A percentile compares a stretch with the other conserved stretches of the same genome.
phyloP scores from a whole-genome alignment of 2,797 vertebrate species.

The Zalophus californianus region DNA sequence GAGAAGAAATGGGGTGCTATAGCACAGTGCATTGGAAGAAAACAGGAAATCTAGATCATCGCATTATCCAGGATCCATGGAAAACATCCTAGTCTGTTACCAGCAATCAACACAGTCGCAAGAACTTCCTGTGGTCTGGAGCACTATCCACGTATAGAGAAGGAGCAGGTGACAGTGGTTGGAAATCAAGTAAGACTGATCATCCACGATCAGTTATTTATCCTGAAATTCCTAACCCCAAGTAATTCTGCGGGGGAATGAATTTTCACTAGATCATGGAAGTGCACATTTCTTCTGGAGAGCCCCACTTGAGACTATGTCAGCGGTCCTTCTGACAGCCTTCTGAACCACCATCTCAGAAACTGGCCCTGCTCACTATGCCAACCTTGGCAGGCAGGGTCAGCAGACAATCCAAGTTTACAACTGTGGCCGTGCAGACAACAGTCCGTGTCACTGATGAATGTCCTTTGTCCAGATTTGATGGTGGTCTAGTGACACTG shows the following conservation, averaged over 20 bases:
- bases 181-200: background rate
- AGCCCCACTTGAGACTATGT: background rate
- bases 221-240: background rate
- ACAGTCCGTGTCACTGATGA: background rate
- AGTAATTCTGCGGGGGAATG: background rate
- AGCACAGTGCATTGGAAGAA: background rate
- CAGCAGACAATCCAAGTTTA: background rate
- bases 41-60: background rate
- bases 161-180: background rate
- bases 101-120: background rate
- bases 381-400: background rate
- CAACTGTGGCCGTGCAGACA: background rate
- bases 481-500: background rate
- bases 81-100: background rate
- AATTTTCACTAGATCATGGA: background rate
- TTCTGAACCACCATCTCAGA: background rate
- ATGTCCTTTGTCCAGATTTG: constrained; percentile 29
- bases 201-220: background rate
- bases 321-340: background rate
- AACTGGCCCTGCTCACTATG: background rate
- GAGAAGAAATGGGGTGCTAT: background rate
- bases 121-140: background rate
- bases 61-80: background rate
- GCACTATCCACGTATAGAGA: background rate
- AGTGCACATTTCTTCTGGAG: background rate